Conservation (phyloP, 1,140 invertebrate genomes). For the Diabrotica virgifera region DNA sequence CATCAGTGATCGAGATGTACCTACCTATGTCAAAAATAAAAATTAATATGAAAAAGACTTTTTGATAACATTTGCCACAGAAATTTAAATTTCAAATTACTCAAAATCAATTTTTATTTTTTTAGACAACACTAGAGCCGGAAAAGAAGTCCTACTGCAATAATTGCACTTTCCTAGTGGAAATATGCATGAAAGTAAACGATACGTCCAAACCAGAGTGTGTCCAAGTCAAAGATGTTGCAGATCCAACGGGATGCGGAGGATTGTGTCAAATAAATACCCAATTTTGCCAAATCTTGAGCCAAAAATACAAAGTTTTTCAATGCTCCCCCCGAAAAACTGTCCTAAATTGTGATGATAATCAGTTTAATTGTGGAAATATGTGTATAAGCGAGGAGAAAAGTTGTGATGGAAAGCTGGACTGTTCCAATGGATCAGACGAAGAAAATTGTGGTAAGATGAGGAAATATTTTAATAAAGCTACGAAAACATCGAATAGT, state of each 20-base stretch:
- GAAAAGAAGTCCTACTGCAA: neutral
- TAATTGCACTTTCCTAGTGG: constrained; percentile 5
- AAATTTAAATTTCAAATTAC: too few species aligned
- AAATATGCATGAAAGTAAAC: constrained; percentile 40
- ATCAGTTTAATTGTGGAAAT: constrained; percentile 69
- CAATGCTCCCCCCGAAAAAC: constrained; percentile 52
- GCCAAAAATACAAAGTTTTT: constrained; percentile 51
- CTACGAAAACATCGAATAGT: too few species aligned
- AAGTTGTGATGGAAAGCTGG: constrained; percentile 71
- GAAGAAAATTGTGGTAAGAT: constrained; percentile 72
- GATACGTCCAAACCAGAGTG: constrained; percentile 54
- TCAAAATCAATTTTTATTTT: neutral
- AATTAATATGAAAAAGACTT: too few species aligned
- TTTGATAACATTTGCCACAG: too few species aligned
- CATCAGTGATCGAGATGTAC: too few species aligned
- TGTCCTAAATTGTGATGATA: constrained; percentile 54
- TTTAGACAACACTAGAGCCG: neutral
- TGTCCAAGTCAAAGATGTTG: constrained; percentile 54
- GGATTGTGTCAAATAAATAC: constrained; percentile 67
- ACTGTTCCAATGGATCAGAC: constrained; percentile 79
- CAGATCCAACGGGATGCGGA: constrained; percentile 71
- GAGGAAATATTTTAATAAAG: too few species aligned
- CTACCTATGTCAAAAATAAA: too few species aligned
- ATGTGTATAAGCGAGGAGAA: constrained; percentile 66
- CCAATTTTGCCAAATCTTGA: constrained; percentile 69